Evolutionary conservation across 2,797 vertebrate genomes (phyloP), one percentile per base, ranked within the genome.

Genomic region (Micropoecilia bifurca): DNA sequence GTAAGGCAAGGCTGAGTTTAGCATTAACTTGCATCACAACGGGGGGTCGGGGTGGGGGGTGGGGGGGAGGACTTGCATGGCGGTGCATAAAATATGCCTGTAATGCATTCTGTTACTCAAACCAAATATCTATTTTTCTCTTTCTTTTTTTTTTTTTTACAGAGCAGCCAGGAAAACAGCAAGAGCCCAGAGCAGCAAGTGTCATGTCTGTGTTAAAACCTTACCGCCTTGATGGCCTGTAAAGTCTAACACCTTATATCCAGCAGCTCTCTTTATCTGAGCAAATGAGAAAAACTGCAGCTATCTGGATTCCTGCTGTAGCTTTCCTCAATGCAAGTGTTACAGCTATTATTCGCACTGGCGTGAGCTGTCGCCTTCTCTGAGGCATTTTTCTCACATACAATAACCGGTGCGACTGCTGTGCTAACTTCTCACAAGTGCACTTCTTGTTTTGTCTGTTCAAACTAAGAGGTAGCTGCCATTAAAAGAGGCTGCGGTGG

Each of bases 1-100:
- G 83, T 87, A 86, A 85, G 79, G 83, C 76, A 90, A 86, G 88
- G 77, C 84, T 75, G 79, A 81, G 89, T 79, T 91, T 78, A 83
- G 80, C 47, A 61, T 75, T 81, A 48, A 59, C 76, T 78, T 86
- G 76, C 53, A 74, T 83, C 77, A 80, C 81, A 66, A 36, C 39
- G n/a, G 80, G 79, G 41, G 39, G 22, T n/a, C 39, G n/a, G 80
- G 79, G 41, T 20, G 22, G n/a, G 80, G 79, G 41, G 39, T 10
- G n/a, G n/a, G 66, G 25, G 43, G 28, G 79, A n/a, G 75, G 59
- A 5, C 59, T 75, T 74, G 74, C 82, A 71, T 77, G 75, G 74
- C 33, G 76, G 43, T 88, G 84, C 83, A 91, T 89, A 82, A 90
- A 80, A 82, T 88, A 83, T 77, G 71, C 63, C 25, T 46, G 59